Base-by-base conservation (phyloP, 1,140 invertebrate genomes). In the Phymorhynchus buccinoides region DNA sequence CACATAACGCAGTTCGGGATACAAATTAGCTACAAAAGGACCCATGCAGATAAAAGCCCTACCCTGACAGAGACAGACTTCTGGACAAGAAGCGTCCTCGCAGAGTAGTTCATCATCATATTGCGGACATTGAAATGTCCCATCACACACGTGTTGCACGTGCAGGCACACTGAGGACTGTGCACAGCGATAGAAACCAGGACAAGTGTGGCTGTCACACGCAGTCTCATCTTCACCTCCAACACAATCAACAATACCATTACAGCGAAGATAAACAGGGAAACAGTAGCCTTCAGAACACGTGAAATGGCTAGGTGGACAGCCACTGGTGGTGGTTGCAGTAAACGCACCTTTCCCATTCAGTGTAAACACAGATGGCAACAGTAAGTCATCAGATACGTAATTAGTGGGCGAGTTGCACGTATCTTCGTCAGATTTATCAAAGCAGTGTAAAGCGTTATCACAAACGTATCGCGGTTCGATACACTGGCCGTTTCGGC, bases 81-180 rank as follows among this genome's bases (percentile, higher is more conserved):
- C 88, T 92, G 80, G 80, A 66, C 80, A 81, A 3, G 30, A 16
- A 12, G 27, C 30, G 1, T 56, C 18, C 42, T 81, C 37, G 56
- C 83, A 88, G 12, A 86, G 62, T 32, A 71, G 27, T 39, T 86
- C 85, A n/a, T 88, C 81, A 32, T 86, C 85, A 56, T 66, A 48
- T 32, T 85, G 78, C 66, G 84, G 86, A 84, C 83, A 85, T 42
- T 87, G 66, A 41, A 39, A 52, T 35, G 41, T 30, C 3, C 73
- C 79, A 85, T 84, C 81, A 44, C 83, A 84, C 14, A 87, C 32
- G 32, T 84, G 56, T 30, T 48, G 44, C 27, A 27, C 9, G 30
- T 78, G 73, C 35, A 86, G 37, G 39, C 86, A 87, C 16, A 81
- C 42, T 7, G n/a, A 62, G 30, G 84, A 86, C 7, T n/a, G 52